A percentile compares a stretch with the other conserved stretches of the same genome.
These are phyloP conservation scores for Emydoidea blandingii DNA, from an alignment of 2,797 vertebrate species.

Conservation along the genomic window DNA sequence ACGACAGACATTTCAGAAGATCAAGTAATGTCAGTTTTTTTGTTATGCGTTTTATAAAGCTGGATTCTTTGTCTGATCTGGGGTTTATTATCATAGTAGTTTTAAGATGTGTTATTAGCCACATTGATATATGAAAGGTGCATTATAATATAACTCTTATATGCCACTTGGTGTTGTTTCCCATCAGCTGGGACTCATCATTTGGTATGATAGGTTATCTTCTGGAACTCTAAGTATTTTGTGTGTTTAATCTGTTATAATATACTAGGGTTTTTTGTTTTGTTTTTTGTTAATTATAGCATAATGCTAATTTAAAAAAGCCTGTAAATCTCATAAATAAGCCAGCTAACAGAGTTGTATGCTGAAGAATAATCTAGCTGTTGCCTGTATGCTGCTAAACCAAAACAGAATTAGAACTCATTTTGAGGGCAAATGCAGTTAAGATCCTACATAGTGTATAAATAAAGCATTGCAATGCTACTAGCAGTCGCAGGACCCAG, in stretches of 20 bases:
- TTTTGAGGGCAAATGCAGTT: conserved; percentile 77
- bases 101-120: conserved; percentile 77
- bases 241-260: conserved; percentile 75
- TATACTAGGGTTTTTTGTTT: conserved; percentile 63
- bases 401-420: conserved; percentile 80
- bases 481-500: conserved; percentile 81
- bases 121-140: conserved; percentile 78
- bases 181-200: conserved; percentile 51
- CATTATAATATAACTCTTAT: conserved; percentile 77
- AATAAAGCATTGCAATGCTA: conserved; percentile 76
- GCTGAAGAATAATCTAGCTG: conserved; percentile 78
- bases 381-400: conserved; percentile 84
- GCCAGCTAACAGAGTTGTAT: conserved; percentile 77
- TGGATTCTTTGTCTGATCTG: conserved; percentile 76
- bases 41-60: conserved; percentile 69
- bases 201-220: conserved; percentile 71
- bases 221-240: conserved; percentile 75
- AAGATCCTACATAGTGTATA: conserved; percentile 66
- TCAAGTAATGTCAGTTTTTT: conserved; percentile 60
- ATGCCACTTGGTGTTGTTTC: conserved; percentile 67
- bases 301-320: conserved; percentile 76
- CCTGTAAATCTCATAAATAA: conserved; percentile 76
- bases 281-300: conserved; percentile 71
- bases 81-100: conserved; percentile 77
- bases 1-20: conserved; percentile 66